Conservation (phyloP, 2,888 invertebrate species). For the Lochmaea crataegi region DNA sequence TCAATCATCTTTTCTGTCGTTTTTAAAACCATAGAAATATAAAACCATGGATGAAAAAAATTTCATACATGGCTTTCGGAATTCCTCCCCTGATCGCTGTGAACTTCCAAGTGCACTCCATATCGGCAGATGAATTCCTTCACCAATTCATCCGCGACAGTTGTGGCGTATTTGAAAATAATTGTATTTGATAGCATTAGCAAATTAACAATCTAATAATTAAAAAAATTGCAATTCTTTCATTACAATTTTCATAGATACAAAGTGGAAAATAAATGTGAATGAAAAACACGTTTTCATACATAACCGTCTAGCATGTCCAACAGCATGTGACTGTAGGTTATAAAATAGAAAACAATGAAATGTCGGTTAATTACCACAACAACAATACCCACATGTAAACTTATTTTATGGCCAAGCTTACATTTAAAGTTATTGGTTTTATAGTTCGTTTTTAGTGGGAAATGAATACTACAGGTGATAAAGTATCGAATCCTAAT, state of each 20-base stretch:
- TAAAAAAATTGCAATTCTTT: not conserved
- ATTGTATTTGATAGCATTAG: too few relatives aligned
- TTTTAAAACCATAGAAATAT: too few relatives aligned
- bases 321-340: not conserved
- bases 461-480: not conserved
- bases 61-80: too few relatives aligned
- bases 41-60: too few relatives aligned
- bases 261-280: not conserved
- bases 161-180: too few relatives aligned
- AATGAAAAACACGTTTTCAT: not conserved
- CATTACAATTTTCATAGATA: not conserved
- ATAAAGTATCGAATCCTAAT: not conserved
- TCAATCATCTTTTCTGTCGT: too few relatives aligned
- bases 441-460: not conserved
- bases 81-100: too few relatives aligned
- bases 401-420: constrained; percentile 4
- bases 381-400: not conserved
- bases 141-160: too few relatives aligned
- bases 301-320: not conserved
- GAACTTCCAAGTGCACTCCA: too few relatives aligned
- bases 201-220: too few relatives aligned
- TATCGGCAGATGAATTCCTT: too few relatives aligned
- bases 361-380: not conserved
- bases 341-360: not conserved
- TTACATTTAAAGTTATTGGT: not conserved